Base-by-base conservation (phyloP, 2,797 vertebrate species). In the Hydrophis major region DNA sequence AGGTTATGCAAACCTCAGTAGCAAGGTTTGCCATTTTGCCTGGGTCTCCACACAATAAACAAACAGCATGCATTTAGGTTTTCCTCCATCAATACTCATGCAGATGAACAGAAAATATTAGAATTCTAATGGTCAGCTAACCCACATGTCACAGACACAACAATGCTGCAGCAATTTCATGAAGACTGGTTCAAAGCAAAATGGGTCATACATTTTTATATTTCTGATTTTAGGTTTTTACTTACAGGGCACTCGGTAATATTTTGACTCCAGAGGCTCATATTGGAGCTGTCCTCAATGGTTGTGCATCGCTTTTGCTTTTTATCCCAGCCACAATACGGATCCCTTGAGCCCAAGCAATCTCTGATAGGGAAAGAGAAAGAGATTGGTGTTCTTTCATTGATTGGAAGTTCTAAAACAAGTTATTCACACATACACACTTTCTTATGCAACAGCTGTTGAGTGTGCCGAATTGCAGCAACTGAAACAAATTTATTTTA, bases 251-350 rank as follows among this genome's bases (percentile, higher is more conserved):
- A 99, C 22, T 98, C 97, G 0, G 98, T 99, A 98, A 99, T 99
- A 97, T 99, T 99, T 97, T 99, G 99, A 92, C 97, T 99, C 99
- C 99, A 99, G 93, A 99, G 99, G 97, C 99, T 99, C 99, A 99
- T 99, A 97, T 99, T 99, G 96, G 99, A 98, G 96, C 99, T 99
- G 97, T 99, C 99, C 96, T 99, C 98, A 86, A 99, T 98, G 0
- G 99, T 99, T 95, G 98, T 99, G 96, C 99, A 99, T 47, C 97
- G 97, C 13, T 98, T 98, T 97, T 99, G 98, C 95, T 98, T 98
- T 94, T 97, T 97, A 94, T 99, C 99, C 99, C 99, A 99, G 96
- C 99, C 99, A 0, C 99, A 99, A 94, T 99, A 99, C 0, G 99
- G 99, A 95, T 99, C 99, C 96, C 99, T 98, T 4, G 99, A 99